Base-by-base conservation (phyloP, 2,797 vertebrate species). In the Molossus alvarezi region DNA sequence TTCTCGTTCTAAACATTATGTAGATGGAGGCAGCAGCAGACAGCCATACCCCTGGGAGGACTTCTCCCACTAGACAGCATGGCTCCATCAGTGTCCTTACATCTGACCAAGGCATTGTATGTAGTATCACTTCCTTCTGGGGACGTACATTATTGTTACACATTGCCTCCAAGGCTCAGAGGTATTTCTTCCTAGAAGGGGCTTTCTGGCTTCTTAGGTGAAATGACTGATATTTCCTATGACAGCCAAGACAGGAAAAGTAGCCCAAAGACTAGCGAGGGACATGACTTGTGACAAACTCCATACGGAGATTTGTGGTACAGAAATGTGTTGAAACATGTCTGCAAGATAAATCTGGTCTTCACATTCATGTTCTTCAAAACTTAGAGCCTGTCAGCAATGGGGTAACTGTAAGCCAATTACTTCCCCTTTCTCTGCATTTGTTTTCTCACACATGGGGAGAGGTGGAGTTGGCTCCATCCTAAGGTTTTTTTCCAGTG, bases 341-440 rank as follows among this genome's bases (percentile, higher is more conserved):
- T 60, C 57, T 86, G 18, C 53, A 92, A 48, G 37, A 2, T 95
- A 65, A 85, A 10, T 48, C 79, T 81, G 14, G 33, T 29, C 51
- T 64, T 91, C 73, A 95, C 11, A 93, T 15, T 51, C 41, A 88
- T 37, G n/a, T 60, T 87, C 65, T 64, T 81, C 53, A 88, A 33
- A 75, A 6, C 41, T 64, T 81, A 72, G 73, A 72, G 33, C 9
- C 37, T n/a, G 67, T 85, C 48, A 13, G 15, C 60, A 85, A 2
- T 4, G 41, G 15, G 6, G 1, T 67, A 33, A 88, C 20, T 73
- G 27, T 72, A 33, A 25, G 45, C 5, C 89, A 88, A 86, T 5
- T 2, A 69, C 9, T 13, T 67, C 29, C n/a, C 72, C 76, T 79
- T 37, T 18, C 33, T 88, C 14, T 92, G 23, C 58, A 64, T 90